These are phyloP conservation scores for Drosophila nigrodunni DNA, from an alignment of 1,140 invertebrate species.

Conservation along the genomic window DNA sequence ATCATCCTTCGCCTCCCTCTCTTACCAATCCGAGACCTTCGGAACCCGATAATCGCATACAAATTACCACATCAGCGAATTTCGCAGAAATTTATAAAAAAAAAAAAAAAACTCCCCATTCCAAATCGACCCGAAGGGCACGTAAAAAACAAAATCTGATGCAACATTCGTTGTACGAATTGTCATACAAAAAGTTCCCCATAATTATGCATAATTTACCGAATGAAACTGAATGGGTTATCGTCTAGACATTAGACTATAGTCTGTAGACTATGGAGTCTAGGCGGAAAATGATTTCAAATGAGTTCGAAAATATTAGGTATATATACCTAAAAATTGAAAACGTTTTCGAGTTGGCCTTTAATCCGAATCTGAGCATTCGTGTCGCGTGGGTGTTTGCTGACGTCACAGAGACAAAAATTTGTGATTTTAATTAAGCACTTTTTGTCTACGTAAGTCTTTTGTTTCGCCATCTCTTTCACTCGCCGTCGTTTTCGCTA, in stretches of 20 bases:
- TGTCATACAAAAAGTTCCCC: slow-evolving; percentile 38
- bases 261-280: not conserved
- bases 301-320: slow-evolving; percentile 12
- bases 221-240: slow-evolving; percentile 41
- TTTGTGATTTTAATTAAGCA: slow-evolving; percentile 28
- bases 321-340: not conserved
- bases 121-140: slow-evolving; percentile 62
- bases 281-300: not conserved
- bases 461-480: slow-evolving; percentile 18
- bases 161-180: slow-evolving; percentile 63
- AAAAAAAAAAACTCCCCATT: slow-evolving; percentile 16
- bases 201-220: slow-evolving; percentile 45
- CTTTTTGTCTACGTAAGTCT: slow-evolving; percentile 32
- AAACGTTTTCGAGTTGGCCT: slow-evolving; percentile 30
- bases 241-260: slow-evolving; percentile 55
- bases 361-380: slow-evolving; percentile 16
- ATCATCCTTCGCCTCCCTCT: not conserved
- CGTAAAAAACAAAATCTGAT: slow-evolving; percentile 57
- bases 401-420: slow-evolving; percentile 62
- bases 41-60: not conserved
- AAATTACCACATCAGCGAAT: not conserved
- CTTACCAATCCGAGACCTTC: not conserved
- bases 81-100: slow-evolving; percentile 11
- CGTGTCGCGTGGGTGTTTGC: slow-evolving; percentile 42
- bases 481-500: not conserved